Conservation (phyloP, 2,888 invertebrate species). For the Dermolepida albohirtum region DNA sequence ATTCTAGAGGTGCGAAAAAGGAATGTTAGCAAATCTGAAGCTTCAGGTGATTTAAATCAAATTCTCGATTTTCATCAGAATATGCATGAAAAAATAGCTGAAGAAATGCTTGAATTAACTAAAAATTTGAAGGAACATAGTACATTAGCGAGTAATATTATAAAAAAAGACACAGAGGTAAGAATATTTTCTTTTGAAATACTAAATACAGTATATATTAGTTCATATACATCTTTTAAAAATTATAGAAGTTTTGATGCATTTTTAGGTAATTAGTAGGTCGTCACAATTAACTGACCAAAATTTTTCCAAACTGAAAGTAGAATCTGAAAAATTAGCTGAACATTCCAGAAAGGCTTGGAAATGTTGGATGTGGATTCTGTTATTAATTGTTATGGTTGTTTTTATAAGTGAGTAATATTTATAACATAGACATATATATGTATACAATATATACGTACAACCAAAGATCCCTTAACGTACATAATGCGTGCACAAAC, state of each 20-base stretch:
- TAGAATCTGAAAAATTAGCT: slow-evolving; percentile 84
- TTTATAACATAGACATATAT: too few relatives aligned
- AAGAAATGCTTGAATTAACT: slow-evolving; percentile 92
- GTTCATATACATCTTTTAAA: neutral
- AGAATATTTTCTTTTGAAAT: slow-evolving; percentile 6
- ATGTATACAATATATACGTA: too few relatives aligned
- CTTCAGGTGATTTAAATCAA: slow-evolving; percentile 79
- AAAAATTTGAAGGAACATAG: slow-evolving; percentile 92
- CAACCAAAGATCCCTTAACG: too few relatives aligned
- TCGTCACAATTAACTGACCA: slow-evolving; percentile 83
- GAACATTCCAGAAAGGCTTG: slow-evolving; percentile 89
- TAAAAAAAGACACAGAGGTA: slow-evolving; percentile 89
- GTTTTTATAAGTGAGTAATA: slow-evolving; percentile 87
- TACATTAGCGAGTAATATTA: slow-evolving; percentile 87
- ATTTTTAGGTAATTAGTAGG: slow-evolving; percentile 74
- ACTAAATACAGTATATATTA: slow-evolving; percentile 21
- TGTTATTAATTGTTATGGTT: slow-evolving; percentile 85
- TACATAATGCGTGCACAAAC: too few relatives aligned
- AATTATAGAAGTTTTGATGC: slow-evolving; percentile 18
- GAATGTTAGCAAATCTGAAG: slow-evolving; percentile 66
- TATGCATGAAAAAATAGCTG: slow-evolving; percentile 92
- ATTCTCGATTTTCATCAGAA: slow-evolving; percentile 88
- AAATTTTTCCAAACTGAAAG: slow-evolving; percentile 80
- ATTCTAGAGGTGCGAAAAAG: slow-evolving; percentile 66
- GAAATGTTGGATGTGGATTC: slow-evolving; percentile 96